phyloP scores from a whole-genome alignment of 2,113 vertebrate genomes.

The Brachyistius frenatus region DNA sequence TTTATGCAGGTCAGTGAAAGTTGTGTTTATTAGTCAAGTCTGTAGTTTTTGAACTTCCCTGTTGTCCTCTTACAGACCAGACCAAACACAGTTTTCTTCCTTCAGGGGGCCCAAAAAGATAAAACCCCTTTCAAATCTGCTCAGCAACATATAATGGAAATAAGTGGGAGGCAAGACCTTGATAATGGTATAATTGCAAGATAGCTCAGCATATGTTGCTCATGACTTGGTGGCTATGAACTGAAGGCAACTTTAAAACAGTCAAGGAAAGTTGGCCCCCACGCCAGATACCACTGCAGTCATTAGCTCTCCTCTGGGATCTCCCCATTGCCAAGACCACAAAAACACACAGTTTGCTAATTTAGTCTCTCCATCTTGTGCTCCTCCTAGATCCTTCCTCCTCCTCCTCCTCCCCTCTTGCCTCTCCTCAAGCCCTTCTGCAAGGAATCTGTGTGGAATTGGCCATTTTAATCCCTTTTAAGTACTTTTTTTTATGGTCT shows the following conservation, averaged over 20 bases:
- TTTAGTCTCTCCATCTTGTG: constrained; percentile 76
- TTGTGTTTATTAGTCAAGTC: background rate
- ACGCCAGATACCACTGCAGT: constrained; percentile 81
- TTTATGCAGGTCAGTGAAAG: constrained; percentile 11
- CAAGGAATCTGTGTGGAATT: constrained; percentile 64
- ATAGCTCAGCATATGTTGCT: constrained; percentile 77
- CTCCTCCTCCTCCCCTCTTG: constrained; percentile 31
- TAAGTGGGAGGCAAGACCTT: constrained; percentile 68
- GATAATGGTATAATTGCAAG: constrained; percentile 78
- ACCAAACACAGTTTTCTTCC: constrained; percentile 9
- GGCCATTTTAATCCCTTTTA: constrained; percentile 64
- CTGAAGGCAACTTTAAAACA: constrained; percentile 77
- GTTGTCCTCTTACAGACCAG: background rate
- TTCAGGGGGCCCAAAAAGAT: constrained; percentile 32
- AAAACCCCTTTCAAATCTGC: constrained; percentile 39
- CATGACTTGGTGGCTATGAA: constrained; percentile 74
- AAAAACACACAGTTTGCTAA: constrained; percentile 81
- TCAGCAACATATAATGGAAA: constrained; percentile 70
- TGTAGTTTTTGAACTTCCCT: background rate
- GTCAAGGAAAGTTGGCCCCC: constrained; percentile 80
- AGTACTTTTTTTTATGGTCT: constrained; percentile 55
- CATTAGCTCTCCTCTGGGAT: constrained; percentile 82
- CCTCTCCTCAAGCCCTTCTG: constrained; percentile 54
- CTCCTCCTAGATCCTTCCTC: constrained; percentile 68
- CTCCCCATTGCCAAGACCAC: constrained; percentile 76